These are phyloP conservation scores for Hippocampus kuda DNA, from an alignment of 2,797 vertebrate genomes.

Conservation along the genomic window DNA sequence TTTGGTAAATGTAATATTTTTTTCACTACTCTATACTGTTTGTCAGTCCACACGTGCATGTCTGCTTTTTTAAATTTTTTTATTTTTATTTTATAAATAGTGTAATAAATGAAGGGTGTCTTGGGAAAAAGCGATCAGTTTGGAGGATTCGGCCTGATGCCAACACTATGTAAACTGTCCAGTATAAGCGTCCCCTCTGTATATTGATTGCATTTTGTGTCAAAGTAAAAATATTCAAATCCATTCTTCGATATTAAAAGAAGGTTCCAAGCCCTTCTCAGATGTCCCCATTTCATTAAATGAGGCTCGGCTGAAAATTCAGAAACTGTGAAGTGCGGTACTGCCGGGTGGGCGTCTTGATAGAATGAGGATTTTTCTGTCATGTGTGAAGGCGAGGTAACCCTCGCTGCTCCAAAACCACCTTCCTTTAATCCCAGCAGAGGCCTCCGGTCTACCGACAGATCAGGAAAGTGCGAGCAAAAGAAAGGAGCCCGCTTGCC, in stretches of 20 bases:
- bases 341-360: constrained; percentile 54
- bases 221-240: background rate
- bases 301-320: background rate
- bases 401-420: constrained; percentile 42
- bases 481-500: constrained; percentile 57
- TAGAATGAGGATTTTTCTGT: constrained; percentile 68
- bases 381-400: constrained; percentile 49
- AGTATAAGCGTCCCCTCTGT: background rate
- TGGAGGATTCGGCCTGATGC: no score
- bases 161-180: no score
- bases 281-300: constrained; percentile 10
- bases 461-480: constrained; percentile 52
- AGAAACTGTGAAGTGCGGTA: constrained; percentile 37
- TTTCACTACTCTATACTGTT: no score
- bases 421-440: constrained; percentile 54
- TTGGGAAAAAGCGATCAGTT: no score
- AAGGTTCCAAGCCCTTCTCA: background rate
- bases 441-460: constrained; percentile 55
- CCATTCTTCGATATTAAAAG: background rate
- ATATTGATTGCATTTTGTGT: background rate
- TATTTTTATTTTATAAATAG: no score
- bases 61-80: no score
- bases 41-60: no score
- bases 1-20: no score
- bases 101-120: no score